Evolutionary conservation across 2,888 invertebrate genomes (phyloP).

Genomic region (Tupiocoris notatus): DNA sequence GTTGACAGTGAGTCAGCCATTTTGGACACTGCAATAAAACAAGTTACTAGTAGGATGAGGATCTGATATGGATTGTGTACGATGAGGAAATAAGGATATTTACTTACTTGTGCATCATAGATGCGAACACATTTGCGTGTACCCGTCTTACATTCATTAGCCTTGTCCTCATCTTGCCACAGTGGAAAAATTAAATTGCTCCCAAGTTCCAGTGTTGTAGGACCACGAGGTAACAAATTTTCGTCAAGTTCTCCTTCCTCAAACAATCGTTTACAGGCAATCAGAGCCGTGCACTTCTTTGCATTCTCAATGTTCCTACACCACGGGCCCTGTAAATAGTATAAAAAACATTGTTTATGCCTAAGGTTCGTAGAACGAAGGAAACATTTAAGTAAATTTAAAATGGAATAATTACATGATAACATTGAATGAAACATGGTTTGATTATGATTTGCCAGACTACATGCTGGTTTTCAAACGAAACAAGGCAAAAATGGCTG

Average conservation of each 20-base stretch:
- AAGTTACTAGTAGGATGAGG: no score
- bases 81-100: no score
- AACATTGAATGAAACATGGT: no score
- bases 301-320: conserved; percentile 63
- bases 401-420: no score
- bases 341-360: no score
- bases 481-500: no score
- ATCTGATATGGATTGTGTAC: no score
- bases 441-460: no score
- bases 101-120: conserved; percentile 57
- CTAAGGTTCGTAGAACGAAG: no score
- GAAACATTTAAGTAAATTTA: no score
- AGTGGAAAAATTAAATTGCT: conserved; percentile 62
- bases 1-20: conserved; percentile 55
- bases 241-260: conserved; percentile 69
- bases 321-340: conserved; percentile 62
- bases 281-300: conserved; percentile 79
- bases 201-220: conserved; percentile 53
- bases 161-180: conserved; percentile 58
- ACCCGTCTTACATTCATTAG: conserved; percentile 57
- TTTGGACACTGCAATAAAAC: conserved; percentile 57
- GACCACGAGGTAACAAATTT: conserved; percentile 64
- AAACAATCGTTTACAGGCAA: conserved; percentile 71
- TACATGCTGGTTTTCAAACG: no score
- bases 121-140: conserved; percentile 60